Percentiles rank a stretch among this genome's conserved stretches.
Conservation (phyloP, 1,140 invertebrate species). For the Cryptotermes secundus region DNA sequence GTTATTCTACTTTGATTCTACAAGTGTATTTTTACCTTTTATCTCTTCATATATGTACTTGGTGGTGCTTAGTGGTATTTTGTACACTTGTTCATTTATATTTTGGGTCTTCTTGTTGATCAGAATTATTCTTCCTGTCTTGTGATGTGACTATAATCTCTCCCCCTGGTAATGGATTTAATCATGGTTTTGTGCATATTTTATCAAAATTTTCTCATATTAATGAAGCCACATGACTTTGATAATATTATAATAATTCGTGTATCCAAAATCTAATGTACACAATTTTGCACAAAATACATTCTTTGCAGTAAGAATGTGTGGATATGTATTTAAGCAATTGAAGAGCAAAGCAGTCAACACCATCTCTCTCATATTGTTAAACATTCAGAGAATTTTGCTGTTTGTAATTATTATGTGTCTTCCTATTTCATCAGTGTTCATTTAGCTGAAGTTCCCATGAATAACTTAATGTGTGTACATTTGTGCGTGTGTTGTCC, state of each 20-base stretch:
- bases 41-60: slow-evolving; percentile 5
- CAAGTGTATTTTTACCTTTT: background rate
- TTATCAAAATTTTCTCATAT: background rate
- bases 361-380: background rate
- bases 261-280: background rate
- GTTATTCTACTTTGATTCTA: background rate
- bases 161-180: background rate
- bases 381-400: background rate
- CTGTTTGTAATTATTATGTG: background rate
- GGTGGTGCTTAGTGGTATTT: background rate
- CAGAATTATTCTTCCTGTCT: slow-evolving; percentile 12
- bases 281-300: background rate
- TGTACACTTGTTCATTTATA: background rate
- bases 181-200: background rate
- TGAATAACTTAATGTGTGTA: background rate
- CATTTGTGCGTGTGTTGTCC: background rate
- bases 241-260: background rate
- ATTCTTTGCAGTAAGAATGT: background rate
- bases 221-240: background rate
- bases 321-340: background rate
- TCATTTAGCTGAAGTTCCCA: background rate
- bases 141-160: background rate
- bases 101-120: background rate
- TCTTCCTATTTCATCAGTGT: slow-evolving; percentile 10
- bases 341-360: background rate